Evolutionary conservation across 2,888 invertebrate genomes (phyloP).

Genomic region (Anoncus sp.): DNA sequence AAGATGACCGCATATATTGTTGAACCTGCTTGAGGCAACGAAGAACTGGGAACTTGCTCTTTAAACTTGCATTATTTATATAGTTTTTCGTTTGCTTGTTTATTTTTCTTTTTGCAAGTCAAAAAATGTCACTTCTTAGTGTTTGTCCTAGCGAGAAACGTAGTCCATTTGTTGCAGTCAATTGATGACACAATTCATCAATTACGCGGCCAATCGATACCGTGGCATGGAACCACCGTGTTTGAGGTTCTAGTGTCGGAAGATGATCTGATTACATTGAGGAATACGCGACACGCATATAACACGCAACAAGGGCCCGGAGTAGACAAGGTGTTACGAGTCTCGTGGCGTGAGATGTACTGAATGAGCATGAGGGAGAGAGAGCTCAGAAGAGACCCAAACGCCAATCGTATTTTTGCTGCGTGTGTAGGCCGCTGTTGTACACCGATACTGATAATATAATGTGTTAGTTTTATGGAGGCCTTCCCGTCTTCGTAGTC

Average conservation of each 20-base stretch:
- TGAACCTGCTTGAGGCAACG: too few species aligned
- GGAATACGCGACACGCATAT: not conserved
- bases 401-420: conserved; percentile 67
- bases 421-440: conserved; percentile 42
- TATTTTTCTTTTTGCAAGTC: not conserved
- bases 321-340: conserved; percentile 55
- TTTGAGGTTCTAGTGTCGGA: too few species aligned
- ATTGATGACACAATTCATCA: too few species aligned
- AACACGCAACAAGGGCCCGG: conserved; percentile 4
- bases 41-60: not conserved
- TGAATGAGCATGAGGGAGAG: conserved; percentile 69
- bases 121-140: too few species aligned
- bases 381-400: conserved; percentile 73
- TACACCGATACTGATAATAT: conserved; percentile 24
- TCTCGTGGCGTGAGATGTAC: conserved; percentile 77
- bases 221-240: too few species aligned
- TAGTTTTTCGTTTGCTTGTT: not conserved
- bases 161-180: too few species aligned
- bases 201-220: too few species aligned
- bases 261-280: too few species aligned
- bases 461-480: conserved; percentile 13
- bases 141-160: too few species aligned
- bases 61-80: too few species aligned
- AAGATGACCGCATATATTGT: not conserved
- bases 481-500: not conserved